phyloP scores from a whole-genome alignment of 1,140 invertebrate genomes.

The Magallana ariakensis region DNA sequence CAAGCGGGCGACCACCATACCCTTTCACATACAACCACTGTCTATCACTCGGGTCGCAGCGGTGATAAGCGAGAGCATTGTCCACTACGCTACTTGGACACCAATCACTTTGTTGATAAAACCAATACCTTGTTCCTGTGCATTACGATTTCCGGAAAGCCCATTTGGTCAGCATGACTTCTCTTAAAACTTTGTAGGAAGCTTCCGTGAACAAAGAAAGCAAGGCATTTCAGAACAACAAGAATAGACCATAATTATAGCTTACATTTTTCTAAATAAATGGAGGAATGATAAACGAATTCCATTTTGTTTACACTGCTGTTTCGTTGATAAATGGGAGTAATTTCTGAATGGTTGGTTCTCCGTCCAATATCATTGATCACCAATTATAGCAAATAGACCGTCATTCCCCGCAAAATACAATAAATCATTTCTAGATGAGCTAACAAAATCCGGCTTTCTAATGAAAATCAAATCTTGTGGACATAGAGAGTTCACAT shows the following conservation, averaged over 20 bases:
- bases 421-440: conserved; percentile 17
- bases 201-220: too few species aligned
- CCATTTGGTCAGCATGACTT: too few species aligned
- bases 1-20: too few species aligned
- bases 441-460: not conserved
- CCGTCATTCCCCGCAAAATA: conserved; percentile 13
- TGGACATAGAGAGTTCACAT: not conserved
- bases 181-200: too few species aligned
- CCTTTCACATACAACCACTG: too few species aligned
- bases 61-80: too few species aligned
- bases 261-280: not conserved
- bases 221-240: not conserved
- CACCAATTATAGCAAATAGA: conserved; percentile 17
- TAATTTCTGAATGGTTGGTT: conserved; percentile 4
- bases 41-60: too few species aligned
- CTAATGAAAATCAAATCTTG: not conserved
- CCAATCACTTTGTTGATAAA: too few species aligned
- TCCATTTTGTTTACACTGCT: conserved; percentile 7
- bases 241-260: conserved; percentile 5
- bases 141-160: too few species aligned
- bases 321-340: not conserved
- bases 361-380: conserved; percentile 22
- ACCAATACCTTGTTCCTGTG: too few species aligned
- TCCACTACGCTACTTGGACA: too few species aligned
- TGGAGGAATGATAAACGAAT: conserved; percentile 19